Evolutionary conservation across 2,113 vertebrate species (phyloP), one percentile per base, ranked within the genome.

Genomic region (Mesoclemmys tuberculata): DNA sequence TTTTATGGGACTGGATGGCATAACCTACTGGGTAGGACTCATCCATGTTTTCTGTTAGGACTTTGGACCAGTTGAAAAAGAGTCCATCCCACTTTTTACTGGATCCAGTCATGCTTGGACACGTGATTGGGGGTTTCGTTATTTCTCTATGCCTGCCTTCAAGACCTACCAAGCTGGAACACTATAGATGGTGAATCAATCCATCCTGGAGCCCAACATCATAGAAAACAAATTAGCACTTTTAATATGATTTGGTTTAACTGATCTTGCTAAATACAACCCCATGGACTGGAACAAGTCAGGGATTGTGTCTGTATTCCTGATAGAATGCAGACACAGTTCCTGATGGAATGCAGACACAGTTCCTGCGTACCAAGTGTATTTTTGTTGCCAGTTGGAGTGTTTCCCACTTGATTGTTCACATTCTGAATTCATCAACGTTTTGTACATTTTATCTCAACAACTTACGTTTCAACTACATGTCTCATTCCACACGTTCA

Each of bases 181-280:
- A n/a, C 35, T 21, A 71, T 14, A 71, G 64, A n/a, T 74, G 68
- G n/a, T 3, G 22, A 74, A 74, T 9, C 35, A 61, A 13, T 58
- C n/a, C 0, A 1, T 54, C 54, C 0, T 0, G 48, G 9, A 79
- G 48, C 4, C 1, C 46, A 44, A 16, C 13, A 21, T 51, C 29
- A 12, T 10, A 64, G 71, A 56, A 87, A 56, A 64, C 44, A 89
- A 90, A 95, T 41, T 29, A 93, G 12, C 21, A 14, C 29, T 91
- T 68, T 22, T 82, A 52, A 85, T 0, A 5, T 85, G 48, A 85
- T 95, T 90, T 82, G 1, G 48, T 90, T 92, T 90, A 87, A 75
- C 41, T 79, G 27, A 83, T 58, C 75, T 26, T 44, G 85, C 7
- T 58, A 46, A 91, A 31, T 79, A 91, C 87, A 41, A 95, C 52